A percentile compares a stretch with the other conserved stretches of the same genome.
Evolutionary conservation across 2,888 invertebrate genomes (phyloP).

Genomic region (Orthonychiurus folsomi): DNA sequence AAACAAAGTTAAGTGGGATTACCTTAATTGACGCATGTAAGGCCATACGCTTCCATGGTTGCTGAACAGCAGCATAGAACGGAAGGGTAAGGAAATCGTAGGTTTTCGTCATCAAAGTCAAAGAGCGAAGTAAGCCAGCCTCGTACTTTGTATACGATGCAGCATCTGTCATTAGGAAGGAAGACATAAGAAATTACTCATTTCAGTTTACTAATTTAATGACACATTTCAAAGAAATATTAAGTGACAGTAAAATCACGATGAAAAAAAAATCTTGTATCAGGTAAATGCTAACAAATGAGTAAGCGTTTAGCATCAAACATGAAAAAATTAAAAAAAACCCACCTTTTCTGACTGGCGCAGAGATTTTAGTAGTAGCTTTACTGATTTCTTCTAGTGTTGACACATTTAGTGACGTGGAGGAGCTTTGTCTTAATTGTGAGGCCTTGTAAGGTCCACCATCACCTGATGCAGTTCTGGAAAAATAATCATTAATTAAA

Average conservation of each 20-base stretch:
- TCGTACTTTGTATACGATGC: constrained; percentile 14
- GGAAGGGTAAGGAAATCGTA: constrained; percentile 87
- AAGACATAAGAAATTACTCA: background rate
- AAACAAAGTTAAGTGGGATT: constrained; percentile 33
- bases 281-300: no score
- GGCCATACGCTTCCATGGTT: constrained; percentile 74
- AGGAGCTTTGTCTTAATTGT: constrained; percentile 8
- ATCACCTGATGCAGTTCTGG: background rate
- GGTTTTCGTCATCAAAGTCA: constrained; percentile 71
- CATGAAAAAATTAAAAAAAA: background rate
- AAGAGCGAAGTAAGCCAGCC: constrained; percentile 40
- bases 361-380: background rate
- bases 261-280: no score
- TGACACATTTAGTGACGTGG: constrained; percentile 3
- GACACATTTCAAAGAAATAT: background rate
- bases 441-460: constrained; percentile 9
- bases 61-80: constrained; percentile 74
- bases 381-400: background rate
- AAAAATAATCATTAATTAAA: no score
- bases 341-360: background rate
- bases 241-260: background rate
- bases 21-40: constrained; percentile 70
- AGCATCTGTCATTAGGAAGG: background rate
- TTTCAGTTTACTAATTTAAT: background rate
- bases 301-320: no score